Percentiles rank a stretch among this genome's conserved stretches.
phyloP scores from a whole-genome alignment of 2,888 invertebrate genomes.

The Aradus depressus region DNA sequence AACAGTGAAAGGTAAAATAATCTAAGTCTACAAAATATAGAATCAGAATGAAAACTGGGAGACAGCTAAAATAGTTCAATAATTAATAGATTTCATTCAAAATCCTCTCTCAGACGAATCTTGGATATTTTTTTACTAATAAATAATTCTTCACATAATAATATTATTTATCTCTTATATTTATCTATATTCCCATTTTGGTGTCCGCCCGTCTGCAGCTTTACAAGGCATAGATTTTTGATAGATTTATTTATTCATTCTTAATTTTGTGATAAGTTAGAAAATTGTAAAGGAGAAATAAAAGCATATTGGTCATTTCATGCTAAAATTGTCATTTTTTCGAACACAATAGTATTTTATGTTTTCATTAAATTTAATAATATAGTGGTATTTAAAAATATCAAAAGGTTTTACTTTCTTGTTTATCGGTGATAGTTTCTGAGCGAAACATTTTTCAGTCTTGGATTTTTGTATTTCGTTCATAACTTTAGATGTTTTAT shows the following conservation, averaged over 20 bases:
- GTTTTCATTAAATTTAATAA: too few species aligned
- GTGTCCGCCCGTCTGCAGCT: slow-evolving; percentile 28
- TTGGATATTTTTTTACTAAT: slow-evolving; percentile 21
- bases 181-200: slow-evolving; percentile 11
- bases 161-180: slow-evolving; percentile 16
- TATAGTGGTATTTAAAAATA: too few species aligned
- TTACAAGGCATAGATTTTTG: slow-evolving; percentile 24
- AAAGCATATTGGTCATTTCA: slow-evolving; percentile 11
- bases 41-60: slow-evolving; percentile 26
- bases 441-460: too few species aligned
- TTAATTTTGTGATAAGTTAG: slow-evolving; percentile 9
- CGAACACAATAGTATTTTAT: too few species aligned
- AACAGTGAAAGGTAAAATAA: too few species aligned
- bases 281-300: slow-evolving; percentile 12
- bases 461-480: too few species aligned
- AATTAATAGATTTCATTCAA: slow-evolving; percentile 27
- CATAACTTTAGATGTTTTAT: too few species aligned
- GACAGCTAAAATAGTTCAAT: slow-evolving; percentile 25
- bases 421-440: too few species aligned
- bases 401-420: too few species aligned
- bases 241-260: slow-evolving; percentile 14
- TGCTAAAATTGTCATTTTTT: too few species aligned
- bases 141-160: slow-evolving; percentile 8
- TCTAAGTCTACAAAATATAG: slow-evolving; percentile 22
- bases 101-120: slow-evolving; percentile 29